A percentile compares a stretch with the other conserved stretches of the same genome.
Evolutionary conservation across 2,797 vertebrate species (phyloP).

Genomic region (Enteromius paludinosus): DNA sequence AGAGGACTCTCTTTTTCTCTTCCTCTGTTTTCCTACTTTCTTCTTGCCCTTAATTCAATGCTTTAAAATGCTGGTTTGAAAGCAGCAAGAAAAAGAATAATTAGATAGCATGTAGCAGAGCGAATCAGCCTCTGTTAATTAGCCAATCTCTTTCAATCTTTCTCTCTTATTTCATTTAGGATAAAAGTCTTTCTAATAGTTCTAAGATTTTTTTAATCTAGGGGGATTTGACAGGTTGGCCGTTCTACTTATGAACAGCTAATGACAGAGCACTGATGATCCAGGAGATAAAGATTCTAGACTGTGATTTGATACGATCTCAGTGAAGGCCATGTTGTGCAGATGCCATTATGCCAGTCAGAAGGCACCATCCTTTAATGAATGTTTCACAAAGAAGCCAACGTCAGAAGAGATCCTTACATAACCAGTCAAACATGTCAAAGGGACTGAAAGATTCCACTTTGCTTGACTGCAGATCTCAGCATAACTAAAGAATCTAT

Average conservation of each 20-base stretch:
- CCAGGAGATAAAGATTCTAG: not conserved
- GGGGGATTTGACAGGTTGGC: not conserved
- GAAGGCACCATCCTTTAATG: not conserved
- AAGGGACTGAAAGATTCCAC: not conserved
- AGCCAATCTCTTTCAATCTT: conserved; percentile 37
- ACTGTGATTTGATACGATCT: conserved; percentile 27
- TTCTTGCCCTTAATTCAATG: conserved; percentile 44
- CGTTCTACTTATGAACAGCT: not conserved
- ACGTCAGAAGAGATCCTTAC: not conserved
- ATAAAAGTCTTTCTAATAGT: not conserved
- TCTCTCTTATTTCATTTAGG: not conserved
- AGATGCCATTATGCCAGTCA: conserved; percentile 8
- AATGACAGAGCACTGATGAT: conserved; percentile 30
- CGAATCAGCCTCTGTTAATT: conserved; percentile 39
- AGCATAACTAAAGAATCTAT: not conserved
- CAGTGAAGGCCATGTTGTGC: not conserved
- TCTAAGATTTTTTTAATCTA: not conserved
- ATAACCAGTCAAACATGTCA: not conserved
- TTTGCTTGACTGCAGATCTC: not conserved
- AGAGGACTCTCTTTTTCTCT: not conserved
- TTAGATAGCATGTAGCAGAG: conserved; percentile 41
- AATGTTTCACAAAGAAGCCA: conserved; percentile 14
- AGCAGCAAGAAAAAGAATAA: conserved; percentile 54
- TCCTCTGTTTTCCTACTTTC: conserved; percentile 23
- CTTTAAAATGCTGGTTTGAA: conserved; percentile 53